Evolutionary conservation across 2,888 invertebrate genomes (phyloP).

Genomic region (Opisthograptis luteolata): DNA sequence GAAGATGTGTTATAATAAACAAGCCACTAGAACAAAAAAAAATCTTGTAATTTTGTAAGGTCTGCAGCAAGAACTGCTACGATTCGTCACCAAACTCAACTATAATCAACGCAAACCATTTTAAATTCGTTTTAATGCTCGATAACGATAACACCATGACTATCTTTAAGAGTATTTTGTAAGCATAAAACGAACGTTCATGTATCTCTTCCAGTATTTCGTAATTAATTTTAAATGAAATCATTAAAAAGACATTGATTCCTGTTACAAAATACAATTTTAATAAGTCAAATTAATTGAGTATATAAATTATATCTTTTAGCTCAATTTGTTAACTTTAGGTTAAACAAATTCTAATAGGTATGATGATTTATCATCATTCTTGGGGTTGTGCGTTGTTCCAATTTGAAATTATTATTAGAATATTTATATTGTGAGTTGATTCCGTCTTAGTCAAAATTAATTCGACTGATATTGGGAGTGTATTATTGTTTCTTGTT

Average conservation of each 20-base stretch:
- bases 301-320: conserved; percentile 51
- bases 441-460: conserved; percentile 71
- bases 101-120: conserved; percentile 40
- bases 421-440: conserved; percentile 57
- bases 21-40: no score
- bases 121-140: conserved; percentile 62
- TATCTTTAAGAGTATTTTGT: conserved; percentile 44
- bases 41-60: no score
- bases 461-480: conserved; percentile 65
- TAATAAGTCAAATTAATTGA: conserved; percentile 44
- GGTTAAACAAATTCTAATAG: conserved; percentile 67
- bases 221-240: conserved; percentile 38
- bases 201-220: conserved; percentile 49
- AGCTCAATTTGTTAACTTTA: conserved; percentile 76
- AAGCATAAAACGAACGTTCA: conserved; percentile 61
- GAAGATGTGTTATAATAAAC: no score
- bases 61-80: neutral
- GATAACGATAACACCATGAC: conserved; percentile 57
- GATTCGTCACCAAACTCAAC: conserved; percentile 59
- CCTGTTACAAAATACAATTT: conserved; percentile 40
- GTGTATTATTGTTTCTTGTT: conserved; percentile 46
- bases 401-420: conserved; percentile 56
- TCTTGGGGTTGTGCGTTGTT: conserved; percentile 75
- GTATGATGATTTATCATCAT: conserved; percentile 49
- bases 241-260: conserved; percentile 35